Percentiles rank a stretch among this genome's conserved stretches.
Evolutionary conservation across 1,140 invertebrate genomes (phyloP).

Genomic region (Lasioglossum baleicum): DNA sequence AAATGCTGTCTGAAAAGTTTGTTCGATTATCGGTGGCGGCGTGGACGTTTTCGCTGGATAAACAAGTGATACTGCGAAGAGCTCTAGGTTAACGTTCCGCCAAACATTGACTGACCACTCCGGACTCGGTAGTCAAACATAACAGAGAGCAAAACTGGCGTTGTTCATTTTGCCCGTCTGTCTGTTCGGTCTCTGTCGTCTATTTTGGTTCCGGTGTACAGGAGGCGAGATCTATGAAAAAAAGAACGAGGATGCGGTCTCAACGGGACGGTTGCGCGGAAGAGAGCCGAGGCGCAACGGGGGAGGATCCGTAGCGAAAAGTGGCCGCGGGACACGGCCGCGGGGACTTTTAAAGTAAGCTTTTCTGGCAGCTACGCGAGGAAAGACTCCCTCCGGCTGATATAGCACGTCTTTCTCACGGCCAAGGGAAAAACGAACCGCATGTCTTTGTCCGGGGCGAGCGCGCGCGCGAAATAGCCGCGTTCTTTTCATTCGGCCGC

Average conservation of each 20-base stretch:
- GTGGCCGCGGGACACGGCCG: conserved; percentile 4
- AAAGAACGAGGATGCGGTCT: neutral
- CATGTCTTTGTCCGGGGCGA: neutral
- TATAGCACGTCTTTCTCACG: neutral
- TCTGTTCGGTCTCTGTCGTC: neutral
- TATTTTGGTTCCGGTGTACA: neutral
- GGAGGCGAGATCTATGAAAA: neutral
- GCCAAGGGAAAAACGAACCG: neutral
- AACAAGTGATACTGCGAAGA: neutral
- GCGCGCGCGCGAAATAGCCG: neutral
- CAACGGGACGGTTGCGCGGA: conserved; percentile 17
- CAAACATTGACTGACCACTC: neutral
- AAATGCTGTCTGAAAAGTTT: too few species aligned
- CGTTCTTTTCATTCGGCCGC: conserved; percentile 9
- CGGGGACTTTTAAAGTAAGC: conserved; percentile 23
- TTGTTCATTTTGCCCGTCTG: neutral
- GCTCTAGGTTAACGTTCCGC: neutral
- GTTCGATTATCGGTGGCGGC: too few species aligned
- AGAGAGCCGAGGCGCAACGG: neutral
- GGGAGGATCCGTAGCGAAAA: neutral
- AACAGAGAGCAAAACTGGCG: too few species aligned
- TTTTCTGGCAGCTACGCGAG: neutral
- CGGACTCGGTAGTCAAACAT: neutral
- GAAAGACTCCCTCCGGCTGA: neutral
- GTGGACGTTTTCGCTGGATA: neutral